These are phyloP conservation scores for Drosophila setosimentum DNA, from an alignment of 2,888 invertebrate genomes.

Conservation along the genomic window DNA sequence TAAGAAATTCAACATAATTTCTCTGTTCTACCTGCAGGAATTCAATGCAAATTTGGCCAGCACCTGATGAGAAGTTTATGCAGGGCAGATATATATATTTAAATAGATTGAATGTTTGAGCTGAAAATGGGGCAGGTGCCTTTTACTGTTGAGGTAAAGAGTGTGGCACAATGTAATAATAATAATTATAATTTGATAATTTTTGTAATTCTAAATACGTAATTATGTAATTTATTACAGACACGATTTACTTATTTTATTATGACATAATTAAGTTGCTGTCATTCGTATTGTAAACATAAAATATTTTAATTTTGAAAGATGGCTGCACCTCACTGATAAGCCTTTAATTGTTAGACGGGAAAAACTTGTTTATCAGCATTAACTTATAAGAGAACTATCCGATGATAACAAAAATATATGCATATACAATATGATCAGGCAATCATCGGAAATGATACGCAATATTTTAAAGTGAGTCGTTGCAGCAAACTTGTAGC, in stretches of 20 bases:
- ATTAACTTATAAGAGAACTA: not conserved
- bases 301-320: too few relatives aligned
- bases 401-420: not conserved
- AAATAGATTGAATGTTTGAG: not conserved
- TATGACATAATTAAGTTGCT: not conserved
- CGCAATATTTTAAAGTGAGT: slow-evolving; percentile 41
- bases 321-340: not conserved
- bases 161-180: too few relatives aligned
- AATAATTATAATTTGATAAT: not conserved
- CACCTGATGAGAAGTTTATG: slow-evolving; percentile 2
- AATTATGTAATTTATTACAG: not conserved
- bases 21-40: slow-evolving; percentile 5
- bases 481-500: slow-evolving; percentile 41
- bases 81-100: not conserved
- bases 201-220: not conserved
- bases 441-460: slow-evolving; percentile 36
- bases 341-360: not conserved
- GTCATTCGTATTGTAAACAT: too few relatives aligned
- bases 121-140: not conserved
- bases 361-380: not conserved
- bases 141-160: too few relatives aligned
- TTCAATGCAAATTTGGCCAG: slow-evolving; percentile 12
- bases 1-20: slow-evolving; percentile 71
- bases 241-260: not conserved
- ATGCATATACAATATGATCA: not conserved